Evolutionary conservation across 1,140 invertebrate genomes (phyloP).

Genomic region (Hirudo medicinalis): DNA sequence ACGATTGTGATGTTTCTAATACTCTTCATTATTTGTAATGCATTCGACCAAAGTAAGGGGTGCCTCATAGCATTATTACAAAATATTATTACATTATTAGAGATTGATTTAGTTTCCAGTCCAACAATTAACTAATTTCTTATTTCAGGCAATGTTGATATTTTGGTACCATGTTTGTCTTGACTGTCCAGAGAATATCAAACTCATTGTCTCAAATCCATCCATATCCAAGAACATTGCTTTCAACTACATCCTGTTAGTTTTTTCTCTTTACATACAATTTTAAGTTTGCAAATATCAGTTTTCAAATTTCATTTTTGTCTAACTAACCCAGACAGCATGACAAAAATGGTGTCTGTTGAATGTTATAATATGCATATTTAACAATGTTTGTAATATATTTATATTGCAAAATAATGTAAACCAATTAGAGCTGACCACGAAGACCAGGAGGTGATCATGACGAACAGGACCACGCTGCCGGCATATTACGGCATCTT

Average conservation of each 20-base stretch:
- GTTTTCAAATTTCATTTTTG: too few relatives aligned
- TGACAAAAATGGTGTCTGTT: too few relatives aligned
- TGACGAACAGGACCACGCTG: constrained; percentile 81
- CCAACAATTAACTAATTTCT: constrained; percentile 7
- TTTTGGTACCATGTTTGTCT: constrained; percentile 84
- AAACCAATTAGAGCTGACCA: constrained; percentile 57
- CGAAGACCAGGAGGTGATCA: constrained; percentile 82
- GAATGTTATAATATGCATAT: too few relatives aligned
- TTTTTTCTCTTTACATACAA: constrained; percentile 25
- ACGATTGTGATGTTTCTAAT: too few relatives aligned
- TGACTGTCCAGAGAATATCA: constrained; percentile 80
- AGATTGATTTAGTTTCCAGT: neutral
- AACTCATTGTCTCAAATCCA: constrained; percentile 66
- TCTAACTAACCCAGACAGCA: too few relatives aligned
- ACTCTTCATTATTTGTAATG: too few relatives aligned
- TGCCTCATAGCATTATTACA: too few relatives aligned
- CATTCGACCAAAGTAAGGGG: too few relatives aligned
- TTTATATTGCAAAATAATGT: neutral
- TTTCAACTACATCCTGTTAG: constrained; percentile 90
- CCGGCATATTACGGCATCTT: constrained; percentile 85
- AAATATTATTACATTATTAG: too few relatives aligned
- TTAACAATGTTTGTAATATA: too few relatives aligned
- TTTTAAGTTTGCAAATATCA: constrained; percentile 11
- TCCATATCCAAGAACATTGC: constrained; percentile 80
- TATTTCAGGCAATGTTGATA: constrained; percentile 61